A percentile compares a stretch with the other conserved stretches of the same genome.
phyloP scores from a whole-genome alignment of 2,113 vertebrate genomes.

The Litocranius walleri region DNA sequence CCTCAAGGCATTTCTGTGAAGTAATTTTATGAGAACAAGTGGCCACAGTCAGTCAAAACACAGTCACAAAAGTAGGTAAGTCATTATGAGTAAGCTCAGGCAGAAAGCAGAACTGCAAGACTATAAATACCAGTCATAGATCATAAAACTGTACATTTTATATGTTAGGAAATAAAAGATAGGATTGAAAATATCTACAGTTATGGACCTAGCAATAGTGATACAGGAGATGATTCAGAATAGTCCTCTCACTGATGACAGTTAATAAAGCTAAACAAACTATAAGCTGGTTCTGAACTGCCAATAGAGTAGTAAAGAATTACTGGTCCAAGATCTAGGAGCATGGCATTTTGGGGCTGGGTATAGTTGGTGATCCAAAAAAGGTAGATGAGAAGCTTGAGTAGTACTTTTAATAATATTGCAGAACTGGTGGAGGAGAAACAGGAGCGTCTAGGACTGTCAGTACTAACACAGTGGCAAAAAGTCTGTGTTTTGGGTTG shows the following conservation, averaged over 20 bases:
- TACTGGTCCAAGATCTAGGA: background rate
- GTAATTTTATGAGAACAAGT: background rate
- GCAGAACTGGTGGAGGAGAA: background rate
- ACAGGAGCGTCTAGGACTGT: background rate
- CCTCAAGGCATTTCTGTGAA: background rate
- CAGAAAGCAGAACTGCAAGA: background rate
- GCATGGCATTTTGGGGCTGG: background rate
- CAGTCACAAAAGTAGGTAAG: background rate
- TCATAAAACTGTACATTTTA: background rate
- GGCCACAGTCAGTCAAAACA: background rate
- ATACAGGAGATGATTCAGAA: background rate
- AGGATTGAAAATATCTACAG: background rate
- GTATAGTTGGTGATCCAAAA: background rate
- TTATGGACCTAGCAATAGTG: background rate
- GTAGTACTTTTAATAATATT: background rate
- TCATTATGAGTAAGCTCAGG: background rate
- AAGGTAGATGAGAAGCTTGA: background rate
- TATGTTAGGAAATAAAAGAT: background rate
- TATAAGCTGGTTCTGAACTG: background rate
- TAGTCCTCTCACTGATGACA: background rate
- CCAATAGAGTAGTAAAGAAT: background rate
- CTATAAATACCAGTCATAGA: background rate
- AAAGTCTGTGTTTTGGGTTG: background rate
- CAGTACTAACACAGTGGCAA: background rate
- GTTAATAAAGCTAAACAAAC: background rate